These are phyloP conservation scores for Trissonchulus latispiculum DNA, from an alignment of 2,888 invertebrate genomes.

Conservation along the genomic window DNA sequence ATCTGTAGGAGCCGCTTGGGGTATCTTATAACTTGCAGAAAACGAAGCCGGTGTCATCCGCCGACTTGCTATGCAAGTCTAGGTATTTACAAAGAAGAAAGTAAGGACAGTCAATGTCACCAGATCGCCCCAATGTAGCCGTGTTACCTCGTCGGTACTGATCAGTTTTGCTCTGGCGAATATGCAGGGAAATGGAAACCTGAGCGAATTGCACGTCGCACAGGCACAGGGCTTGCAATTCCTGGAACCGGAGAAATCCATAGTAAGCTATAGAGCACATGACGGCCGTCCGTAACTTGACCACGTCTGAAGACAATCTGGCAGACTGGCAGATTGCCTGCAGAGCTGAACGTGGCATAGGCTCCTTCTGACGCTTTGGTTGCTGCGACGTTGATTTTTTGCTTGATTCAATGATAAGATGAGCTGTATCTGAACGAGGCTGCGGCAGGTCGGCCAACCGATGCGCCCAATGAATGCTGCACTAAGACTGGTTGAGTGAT, in stretches of 20 bases:
- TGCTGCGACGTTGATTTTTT: no score
- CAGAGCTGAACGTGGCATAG: background rate
- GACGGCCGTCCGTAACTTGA: no score
- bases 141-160: background rate
- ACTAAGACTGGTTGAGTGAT: no score
- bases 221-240: background rate
- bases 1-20: background rate
- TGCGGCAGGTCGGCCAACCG: no score
- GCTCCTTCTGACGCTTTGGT: background rate
- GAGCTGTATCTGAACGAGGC: no score
- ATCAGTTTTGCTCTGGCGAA: background rate
- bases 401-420: no score
- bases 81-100: background rate
- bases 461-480: no score
- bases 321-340: background rate
- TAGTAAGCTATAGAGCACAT: background rate
- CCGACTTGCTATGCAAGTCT: background rate
- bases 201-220: background rate
- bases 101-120: background rate
- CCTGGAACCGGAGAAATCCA: constrained; percentile 2
- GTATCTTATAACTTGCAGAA: background rate
- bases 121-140: background rate
- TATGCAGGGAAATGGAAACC: background rate
- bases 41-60: background rate
- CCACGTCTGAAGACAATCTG: no score